Conservation (phyloP, 2,113 vertebrate genomes). For the Sinocyclocheilus grahami region DNA sequence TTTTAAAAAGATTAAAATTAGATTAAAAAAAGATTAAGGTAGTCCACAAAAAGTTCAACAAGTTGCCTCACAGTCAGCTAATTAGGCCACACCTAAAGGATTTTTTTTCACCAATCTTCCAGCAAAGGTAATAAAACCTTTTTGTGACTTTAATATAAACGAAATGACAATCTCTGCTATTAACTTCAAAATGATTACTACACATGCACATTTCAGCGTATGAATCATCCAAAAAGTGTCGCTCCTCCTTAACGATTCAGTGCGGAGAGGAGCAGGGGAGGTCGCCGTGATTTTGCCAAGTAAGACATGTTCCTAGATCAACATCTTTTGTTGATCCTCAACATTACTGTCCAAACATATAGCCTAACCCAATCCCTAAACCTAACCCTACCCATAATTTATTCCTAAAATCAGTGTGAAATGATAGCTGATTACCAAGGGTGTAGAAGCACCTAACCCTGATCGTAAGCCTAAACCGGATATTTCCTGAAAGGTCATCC, state of each 20-base stretch:
- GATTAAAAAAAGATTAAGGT: slow-evolving; percentile 57
- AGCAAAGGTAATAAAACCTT: not conserved
- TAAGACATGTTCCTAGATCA: no score
- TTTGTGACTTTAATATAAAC: not conserved
- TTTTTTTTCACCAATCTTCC: not conserved
- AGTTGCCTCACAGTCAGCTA: not conserved
- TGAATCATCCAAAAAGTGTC: not conserved
- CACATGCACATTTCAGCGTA: not conserved
- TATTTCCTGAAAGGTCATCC: no score
- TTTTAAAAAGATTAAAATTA: slow-evolving; percentile 56
- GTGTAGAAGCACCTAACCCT: no score
- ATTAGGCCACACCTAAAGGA: not conserved
- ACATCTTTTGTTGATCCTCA: no score
- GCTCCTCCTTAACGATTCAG: slow-evolving; percentile 57
- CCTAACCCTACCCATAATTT: no score
- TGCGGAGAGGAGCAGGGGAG: slow-evolving; percentile 71
- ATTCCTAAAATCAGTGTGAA: no score
- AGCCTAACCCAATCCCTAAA: no score
- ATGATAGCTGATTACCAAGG: no score
- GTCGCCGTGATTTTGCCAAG: no score
- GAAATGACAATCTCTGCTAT: not conserved
- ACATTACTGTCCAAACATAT: no score
- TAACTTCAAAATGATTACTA: not conserved
- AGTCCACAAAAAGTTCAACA: slow-evolving; percentile 38
- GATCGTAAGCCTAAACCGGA: no score